These are phyloP conservation scores for Lichenostomus cassidix DNA, from an alignment of 2,113 vertebrate species.

Conservation along the genomic window DNA sequence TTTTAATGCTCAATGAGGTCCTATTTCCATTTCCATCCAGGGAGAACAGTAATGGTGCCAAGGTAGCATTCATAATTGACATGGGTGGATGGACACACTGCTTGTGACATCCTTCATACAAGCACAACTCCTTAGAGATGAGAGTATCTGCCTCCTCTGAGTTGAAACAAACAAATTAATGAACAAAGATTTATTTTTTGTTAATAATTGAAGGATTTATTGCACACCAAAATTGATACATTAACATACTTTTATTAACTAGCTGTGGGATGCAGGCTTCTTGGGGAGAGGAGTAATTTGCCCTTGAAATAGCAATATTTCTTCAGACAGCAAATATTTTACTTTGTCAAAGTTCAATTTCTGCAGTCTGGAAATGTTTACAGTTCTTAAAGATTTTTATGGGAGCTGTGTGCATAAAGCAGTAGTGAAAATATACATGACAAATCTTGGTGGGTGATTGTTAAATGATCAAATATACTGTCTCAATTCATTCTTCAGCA, in stretches of 20 bases:
- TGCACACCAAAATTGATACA: not conserved
- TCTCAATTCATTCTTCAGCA: not conserved
- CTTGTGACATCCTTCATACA: not conserved
- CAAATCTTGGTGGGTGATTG: not conserved
- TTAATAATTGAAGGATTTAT: not conserved
- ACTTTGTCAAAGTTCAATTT: not conserved
- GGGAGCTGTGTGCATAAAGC: not conserved
- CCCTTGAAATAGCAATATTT: not conserved
- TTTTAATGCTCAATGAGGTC: not conserved
- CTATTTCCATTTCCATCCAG: not conserved
- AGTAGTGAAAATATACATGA: not conserved
- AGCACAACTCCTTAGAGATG: not conserved
- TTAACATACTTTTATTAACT: not conserved
- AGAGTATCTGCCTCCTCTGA: not conserved
- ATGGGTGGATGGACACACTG: not conserved
- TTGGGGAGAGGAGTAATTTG: not conserved
- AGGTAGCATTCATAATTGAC: not conserved
- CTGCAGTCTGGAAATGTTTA: not conserved
- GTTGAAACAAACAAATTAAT: not conserved
- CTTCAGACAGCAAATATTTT: not conserved
- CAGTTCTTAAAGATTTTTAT: not conserved
- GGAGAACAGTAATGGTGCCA: accelerated
- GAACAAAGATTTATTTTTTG: not conserved
- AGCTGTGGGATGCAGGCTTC: not conserved
- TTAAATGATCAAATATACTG: not conserved